Evolutionary conservation across 2,888 invertebrate genomes (phyloP).

Genomic region (Drosophila anceps): DNA sequence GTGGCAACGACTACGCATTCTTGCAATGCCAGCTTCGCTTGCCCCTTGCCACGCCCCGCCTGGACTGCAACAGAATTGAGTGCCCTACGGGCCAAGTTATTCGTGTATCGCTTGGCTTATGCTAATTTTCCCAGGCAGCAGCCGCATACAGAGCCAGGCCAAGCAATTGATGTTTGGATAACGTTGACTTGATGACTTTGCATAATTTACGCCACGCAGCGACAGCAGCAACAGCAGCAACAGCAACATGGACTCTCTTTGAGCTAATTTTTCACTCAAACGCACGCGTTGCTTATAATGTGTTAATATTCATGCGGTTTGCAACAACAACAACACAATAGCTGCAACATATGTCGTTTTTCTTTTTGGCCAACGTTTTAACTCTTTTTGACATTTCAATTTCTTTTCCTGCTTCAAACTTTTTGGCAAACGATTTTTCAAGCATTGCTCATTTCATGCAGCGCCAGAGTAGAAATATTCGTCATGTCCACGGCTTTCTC

Average conservation of each 20-base stretch:
- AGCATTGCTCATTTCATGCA: conserved; percentile 36
- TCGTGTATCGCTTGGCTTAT: conserved; percentile 69
- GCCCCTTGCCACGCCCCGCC: conserved; percentile 26
- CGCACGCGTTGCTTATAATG: conserved; percentile 69
- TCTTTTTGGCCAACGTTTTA: conserved; percentile 40
- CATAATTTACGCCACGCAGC: conserved; percentile 71
- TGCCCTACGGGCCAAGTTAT: conserved; percentile 58
- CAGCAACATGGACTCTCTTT: conserved; percentile 47
- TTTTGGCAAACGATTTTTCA: conserved; percentile 58
- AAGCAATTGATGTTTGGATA: conserved; percentile 77
- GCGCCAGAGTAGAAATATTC: conserved; percentile 37
- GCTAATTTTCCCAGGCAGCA: conserved; percentile 79
- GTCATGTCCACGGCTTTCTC: conserved; percentile 16
- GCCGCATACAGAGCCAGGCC: conserved; percentile 37
- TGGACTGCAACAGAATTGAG: conserved; percentile 24
- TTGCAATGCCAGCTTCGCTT: conserved; percentile 44
- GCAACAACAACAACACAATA: conserved; percentile 22
- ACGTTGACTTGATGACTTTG: conserved; percentile 82
- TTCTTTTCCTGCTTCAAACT: conserved; percentile 47
- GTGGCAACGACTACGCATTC: conserved; percentile 62
- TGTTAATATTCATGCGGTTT: conserved; percentile 71
- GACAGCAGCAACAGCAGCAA: conserved; percentile 24
- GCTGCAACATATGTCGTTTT: conserved; percentile 36
- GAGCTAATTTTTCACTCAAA: conserved; percentile 77
- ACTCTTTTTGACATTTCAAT: conserved; percentile 72